phyloP scores from a whole-genome alignment of 1,140 invertebrate genomes.

The Papilio machaon region DNA sequence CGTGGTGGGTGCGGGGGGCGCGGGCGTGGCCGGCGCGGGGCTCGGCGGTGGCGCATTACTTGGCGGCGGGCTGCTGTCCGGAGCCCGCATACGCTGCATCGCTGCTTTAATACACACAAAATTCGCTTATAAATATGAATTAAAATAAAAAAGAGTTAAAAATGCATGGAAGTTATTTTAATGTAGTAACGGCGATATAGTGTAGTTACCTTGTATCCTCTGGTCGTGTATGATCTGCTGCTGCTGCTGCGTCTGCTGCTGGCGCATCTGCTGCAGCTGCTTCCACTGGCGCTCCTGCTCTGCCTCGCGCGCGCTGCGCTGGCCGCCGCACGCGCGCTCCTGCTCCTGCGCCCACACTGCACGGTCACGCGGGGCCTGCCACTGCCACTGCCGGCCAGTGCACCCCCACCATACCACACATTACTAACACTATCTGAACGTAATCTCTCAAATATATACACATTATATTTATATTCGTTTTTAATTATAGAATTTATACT shows the following conservation, averaged over 20 bases:
- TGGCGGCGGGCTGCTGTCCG: constrained; percentile 69
- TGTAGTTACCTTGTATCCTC: constrained; percentile 84
- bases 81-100: constrained; percentile 68
- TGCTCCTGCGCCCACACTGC: constrained; percentile 63
- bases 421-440: constrained; percentile 27
- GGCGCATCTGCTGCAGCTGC: constrained; percentile 89
- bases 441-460: not conserved
- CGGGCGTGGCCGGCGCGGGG: constrained; percentile 40
- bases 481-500: not conserved
- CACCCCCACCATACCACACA: constrained; percentile 4
- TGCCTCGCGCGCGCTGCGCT: constrained; percentile 85
- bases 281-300: constrained; percentile 95
- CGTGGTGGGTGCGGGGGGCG: constrained; percentile 36
- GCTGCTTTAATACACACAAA: constrained; percentile 58
- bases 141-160: too few species aligned
- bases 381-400: not conserved
- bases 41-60: constrained; percentile 32
- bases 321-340: constrained; percentile 71
- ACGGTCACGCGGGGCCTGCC: constrained; percentile 17
- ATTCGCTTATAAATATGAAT: not conserved
- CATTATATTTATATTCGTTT: not conserved
- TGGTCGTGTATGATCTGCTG: constrained; percentile 91
- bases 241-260: constrained; percentile 91
- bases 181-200: not conserved
- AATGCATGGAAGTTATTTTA: too few species aligned